These are phyloP conservation scores for Melanotaenia parkinsoni DNA, from an alignment of 2,797 vertebrate species.

Conservation along the genomic window DNA sequence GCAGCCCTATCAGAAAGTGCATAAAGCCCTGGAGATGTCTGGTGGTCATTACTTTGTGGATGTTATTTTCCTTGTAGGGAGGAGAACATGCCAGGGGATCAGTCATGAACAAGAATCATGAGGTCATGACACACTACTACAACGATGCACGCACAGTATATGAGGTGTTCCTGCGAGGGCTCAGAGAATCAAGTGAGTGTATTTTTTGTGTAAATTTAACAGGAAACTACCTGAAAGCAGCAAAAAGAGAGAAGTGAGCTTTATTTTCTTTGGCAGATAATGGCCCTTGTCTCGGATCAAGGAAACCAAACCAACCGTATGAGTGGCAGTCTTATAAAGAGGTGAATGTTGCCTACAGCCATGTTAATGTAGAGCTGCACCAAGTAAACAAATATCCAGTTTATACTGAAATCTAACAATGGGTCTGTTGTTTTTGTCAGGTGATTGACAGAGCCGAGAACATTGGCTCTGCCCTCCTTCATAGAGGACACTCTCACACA, in stretches of 20 bases:
- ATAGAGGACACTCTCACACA: slow-evolving; percentile 88
- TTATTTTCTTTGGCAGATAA: slow-evolving; percentile 80
- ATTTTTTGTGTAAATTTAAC: not conserved
- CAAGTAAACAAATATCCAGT: not conserved
- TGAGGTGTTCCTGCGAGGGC: slow-evolving; percentile 89
- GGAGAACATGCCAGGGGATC: slow-evolving; percentile 86
- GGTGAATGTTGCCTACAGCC: slow-evolving; percentile 72
- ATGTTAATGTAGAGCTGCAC: not conserved
- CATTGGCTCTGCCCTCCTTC: slow-evolving; percentile 90
- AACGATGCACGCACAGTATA: slow-evolving; percentile 88
- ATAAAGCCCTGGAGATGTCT: not conserved
- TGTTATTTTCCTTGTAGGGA: slow-evolving; percentile 76
- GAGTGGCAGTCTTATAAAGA: slow-evolving; percentile 94
- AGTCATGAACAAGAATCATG: slow-evolving; percentile 73
- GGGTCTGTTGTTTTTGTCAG: slow-evolving; percentile 70
- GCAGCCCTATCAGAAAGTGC: not conserved
- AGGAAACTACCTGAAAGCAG: not conserved
- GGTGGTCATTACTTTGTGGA: not conserved
- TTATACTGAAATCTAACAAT: not conserved
- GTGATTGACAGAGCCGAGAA: slow-evolving; percentile 85
- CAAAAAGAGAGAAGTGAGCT: not conserved
- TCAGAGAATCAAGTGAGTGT: slow-evolving; percentile 90
- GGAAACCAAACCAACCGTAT: slow-evolving; percentile 93
- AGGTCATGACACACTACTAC: slow-evolving; percentile 83
- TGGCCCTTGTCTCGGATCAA: slow-evolving; percentile 94